Conservation (phyloP, 2,797 vertebrate species). For the Artibeus jamaicensis region DNA sequence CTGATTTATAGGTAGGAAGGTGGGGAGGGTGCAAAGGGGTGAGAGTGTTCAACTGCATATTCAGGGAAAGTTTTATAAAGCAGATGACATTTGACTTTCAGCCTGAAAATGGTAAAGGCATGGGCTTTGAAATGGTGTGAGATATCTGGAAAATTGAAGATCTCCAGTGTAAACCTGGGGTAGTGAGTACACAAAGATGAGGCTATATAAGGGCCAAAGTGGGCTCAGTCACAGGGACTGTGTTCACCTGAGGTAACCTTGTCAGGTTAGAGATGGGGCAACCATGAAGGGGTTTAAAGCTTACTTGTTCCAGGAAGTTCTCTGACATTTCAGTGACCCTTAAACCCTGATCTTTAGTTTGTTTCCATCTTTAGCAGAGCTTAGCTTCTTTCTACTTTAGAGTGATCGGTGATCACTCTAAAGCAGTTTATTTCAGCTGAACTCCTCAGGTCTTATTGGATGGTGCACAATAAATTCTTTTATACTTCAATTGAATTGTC, state of each 20-base stretch:
- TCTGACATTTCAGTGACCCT: background rate
- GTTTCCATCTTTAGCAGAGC: background rate
- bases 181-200: background rate
- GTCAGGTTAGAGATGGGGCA: background rate
- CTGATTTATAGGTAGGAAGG: background rate
- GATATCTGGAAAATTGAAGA: background rate
- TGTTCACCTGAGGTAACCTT: background rate
- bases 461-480: background rate
- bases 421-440: background rate
- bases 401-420: fast-evolving
- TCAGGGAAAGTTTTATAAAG: background rate
- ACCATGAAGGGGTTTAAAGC: background rate
- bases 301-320: background rate
- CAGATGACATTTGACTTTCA: background rate
- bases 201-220: fast-evolving
- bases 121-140: background rate
- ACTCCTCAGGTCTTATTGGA: background rate
- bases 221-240: background rate
- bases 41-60: background rate
- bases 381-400: background rate
- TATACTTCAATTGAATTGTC: background rate
- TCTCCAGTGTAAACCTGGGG: background rate
- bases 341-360: background rate
- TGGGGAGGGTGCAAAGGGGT: background rate
- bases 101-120: background rate